Conservation (phyloP, 1,140 invertebrate species). For the Cydia splendana region DNA sequence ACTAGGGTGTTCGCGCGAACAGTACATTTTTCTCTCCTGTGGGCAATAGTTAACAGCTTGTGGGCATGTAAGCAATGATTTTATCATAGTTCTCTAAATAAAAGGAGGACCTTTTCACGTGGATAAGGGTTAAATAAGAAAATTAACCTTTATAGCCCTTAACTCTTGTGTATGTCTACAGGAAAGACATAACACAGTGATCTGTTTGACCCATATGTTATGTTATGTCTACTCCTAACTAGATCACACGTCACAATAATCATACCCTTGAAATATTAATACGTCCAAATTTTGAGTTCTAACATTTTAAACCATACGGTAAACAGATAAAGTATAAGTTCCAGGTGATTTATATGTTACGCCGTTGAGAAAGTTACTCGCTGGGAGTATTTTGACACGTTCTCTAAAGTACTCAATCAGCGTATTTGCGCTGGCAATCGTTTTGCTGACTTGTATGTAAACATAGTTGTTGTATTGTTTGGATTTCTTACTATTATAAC, state of each 20-base stretch:
- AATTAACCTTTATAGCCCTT: no score
- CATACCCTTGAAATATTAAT: not conserved
- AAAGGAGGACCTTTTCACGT: no score
- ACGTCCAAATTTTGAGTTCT: not conserved
- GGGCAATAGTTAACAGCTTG: no score
- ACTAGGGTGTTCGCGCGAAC: no score
- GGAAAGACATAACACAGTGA: no score
- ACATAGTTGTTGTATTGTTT: not conserved
- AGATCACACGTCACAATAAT: not conserved
- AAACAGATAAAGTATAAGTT: not conserved
- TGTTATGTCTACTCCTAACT: not conserved
- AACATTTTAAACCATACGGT: not conserved
- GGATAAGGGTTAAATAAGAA: no score
- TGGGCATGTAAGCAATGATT: no score
- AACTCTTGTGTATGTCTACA: no score
- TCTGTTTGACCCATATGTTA: no score
- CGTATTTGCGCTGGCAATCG: not conserved
- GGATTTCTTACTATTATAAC: no score
- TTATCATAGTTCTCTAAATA: no score
- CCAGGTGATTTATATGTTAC: not conserved
- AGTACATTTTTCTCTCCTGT: no score
- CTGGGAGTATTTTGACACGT: not conserved
- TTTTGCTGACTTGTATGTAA: constrained; percentile 3
- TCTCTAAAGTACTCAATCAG: not conserved
- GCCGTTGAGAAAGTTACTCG: not conserved